phyloP scores from a whole-genome alignment of 1,140 invertebrate genomes.

The Ericerus pela region DNA sequence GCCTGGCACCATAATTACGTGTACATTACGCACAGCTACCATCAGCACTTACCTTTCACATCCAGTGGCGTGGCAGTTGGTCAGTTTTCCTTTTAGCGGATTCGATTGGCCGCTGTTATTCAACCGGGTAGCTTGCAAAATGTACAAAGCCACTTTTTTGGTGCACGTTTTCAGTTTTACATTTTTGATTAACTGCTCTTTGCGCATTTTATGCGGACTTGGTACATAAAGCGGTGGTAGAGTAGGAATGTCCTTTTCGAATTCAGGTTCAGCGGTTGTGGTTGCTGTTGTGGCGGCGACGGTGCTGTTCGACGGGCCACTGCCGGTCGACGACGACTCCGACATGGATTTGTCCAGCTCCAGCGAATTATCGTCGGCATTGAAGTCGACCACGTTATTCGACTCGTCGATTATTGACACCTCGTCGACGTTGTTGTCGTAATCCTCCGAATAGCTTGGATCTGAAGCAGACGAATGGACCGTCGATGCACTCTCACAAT shows the following conservation, averaged over 20 bases:
- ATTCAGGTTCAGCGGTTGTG: neutral
- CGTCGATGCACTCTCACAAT: too few relatives aligned
- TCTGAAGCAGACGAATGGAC: conserved; percentile 26
- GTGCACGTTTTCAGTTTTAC: conserved; percentile 47
- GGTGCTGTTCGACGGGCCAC: neutral
- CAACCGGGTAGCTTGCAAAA: conserved; percentile 60
- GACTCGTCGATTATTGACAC: neutral
- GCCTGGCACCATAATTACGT: neutral
- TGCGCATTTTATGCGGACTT: conserved; percentile 26
- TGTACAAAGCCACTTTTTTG: conserved; percentile 72
- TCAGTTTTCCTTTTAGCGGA: conserved; percentile 72
- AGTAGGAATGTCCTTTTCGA: conserved; percentile 18
- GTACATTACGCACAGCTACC: too few relatives aligned
- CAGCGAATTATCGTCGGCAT: too few relatives aligned
- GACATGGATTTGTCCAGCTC: too few relatives aligned
- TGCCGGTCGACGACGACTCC: too few relatives aligned
- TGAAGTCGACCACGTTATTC: neutral
- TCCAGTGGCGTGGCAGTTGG: conserved; percentile 74
- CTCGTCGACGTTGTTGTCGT: conserved; percentile 17
- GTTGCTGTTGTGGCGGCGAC: neutral
- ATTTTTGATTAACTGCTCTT: conserved; percentile 28
- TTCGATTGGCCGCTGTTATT: conserved; percentile 59
- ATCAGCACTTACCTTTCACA: conserved; percentile 58
- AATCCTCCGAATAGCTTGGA: conserved; percentile 23
- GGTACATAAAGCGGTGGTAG: conserved; percentile 29